Evolutionary conservation across 2,797 vertebrate species (phyloP).

Genomic region (Eremophila alpestris): DNA sequence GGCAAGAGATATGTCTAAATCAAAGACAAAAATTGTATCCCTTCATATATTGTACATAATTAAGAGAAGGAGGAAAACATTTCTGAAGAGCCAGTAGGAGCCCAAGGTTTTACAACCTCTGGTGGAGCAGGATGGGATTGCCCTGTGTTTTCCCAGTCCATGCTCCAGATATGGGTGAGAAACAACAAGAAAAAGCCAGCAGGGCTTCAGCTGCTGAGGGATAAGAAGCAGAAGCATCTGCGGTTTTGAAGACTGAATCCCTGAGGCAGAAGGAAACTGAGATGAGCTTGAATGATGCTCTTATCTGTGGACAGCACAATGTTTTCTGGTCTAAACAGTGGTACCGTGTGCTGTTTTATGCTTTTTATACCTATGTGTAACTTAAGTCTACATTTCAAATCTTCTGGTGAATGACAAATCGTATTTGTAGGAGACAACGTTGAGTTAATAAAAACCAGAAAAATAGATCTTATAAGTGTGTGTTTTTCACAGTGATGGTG

Average conservation of each 20-base stretch:
- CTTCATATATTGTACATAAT: conserved; percentile 71
- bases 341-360: conserved; percentile 69
- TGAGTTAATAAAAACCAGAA: conserved; percentile 73
- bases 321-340: conserved; percentile 67
- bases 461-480: conserved; percentile 61
- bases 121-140: conserved; percentile 21
- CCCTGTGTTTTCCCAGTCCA: neutral
- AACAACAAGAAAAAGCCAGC: neutral
- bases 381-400: conserved; percentile 75
- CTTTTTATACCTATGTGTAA: conserved; percentile 77
- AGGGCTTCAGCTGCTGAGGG: conserved; percentile 1
- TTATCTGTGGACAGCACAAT: conserved; percentile 54
- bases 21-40: conserved; percentile 62
- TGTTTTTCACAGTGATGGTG: conserved; percentile 57
- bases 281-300: conserved; percentile 48
- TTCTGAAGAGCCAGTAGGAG: conserved; percentile 50
- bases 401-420: conserved; percentile 74
- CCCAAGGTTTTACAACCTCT: conserved; percentile 15
- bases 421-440: conserved; percentile 71
- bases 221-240: conserved; percentile 41
- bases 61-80: conserved; percentile 45
- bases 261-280: conserved; percentile 20
- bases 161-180: neutral
- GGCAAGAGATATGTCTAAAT: conserved; percentile 72
- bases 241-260: conserved; percentile 40